phyloP scores from a whole-genome alignment of 2,797 vertebrate genomes.

The Loriculus beryllinus region DNA sequence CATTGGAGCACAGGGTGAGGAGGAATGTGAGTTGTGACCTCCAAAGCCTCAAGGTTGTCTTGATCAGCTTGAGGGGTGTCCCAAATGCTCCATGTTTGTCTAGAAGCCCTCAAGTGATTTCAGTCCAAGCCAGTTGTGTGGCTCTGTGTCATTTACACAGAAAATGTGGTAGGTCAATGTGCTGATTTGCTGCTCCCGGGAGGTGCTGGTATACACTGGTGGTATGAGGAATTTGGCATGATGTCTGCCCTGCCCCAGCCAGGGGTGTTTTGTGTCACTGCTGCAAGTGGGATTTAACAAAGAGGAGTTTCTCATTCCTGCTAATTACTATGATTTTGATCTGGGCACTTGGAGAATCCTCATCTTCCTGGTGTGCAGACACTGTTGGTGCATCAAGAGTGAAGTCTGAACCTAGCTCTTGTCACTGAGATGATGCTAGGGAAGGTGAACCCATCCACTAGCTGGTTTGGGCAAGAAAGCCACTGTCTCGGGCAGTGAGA shows the following conservation, averaged over 20 bases:
- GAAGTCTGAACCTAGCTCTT: not conserved
- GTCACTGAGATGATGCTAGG: not conserved
- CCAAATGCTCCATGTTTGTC: not conserved
- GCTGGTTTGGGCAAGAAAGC: not conserved
- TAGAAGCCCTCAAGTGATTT: not conserved
- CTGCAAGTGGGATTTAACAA: not conserved
- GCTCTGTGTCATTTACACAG: not conserved
- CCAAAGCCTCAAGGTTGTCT: not conserved
- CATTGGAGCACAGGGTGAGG: not conserved
- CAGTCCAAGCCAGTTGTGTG: not conserved
- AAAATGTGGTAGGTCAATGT: not conserved
- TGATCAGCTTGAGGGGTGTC: not conserved
- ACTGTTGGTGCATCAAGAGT: not conserved
- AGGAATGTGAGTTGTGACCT: not conserved
- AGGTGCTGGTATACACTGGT: not conserved
- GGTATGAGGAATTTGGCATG: not conserved
- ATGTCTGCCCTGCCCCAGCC: not conserved
- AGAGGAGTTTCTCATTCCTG: not conserved
- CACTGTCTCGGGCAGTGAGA: not conserved
- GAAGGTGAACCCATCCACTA: not conserved
- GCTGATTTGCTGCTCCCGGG: not conserved
- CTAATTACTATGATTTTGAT: not conserved
- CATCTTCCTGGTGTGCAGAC: not conserved
- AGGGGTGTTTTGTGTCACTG: not conserved
- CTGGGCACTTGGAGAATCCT: not conserved